Conservation (phyloP, 1,140 invertebrate species). For the Hydropsyche tenuis region DNA sequence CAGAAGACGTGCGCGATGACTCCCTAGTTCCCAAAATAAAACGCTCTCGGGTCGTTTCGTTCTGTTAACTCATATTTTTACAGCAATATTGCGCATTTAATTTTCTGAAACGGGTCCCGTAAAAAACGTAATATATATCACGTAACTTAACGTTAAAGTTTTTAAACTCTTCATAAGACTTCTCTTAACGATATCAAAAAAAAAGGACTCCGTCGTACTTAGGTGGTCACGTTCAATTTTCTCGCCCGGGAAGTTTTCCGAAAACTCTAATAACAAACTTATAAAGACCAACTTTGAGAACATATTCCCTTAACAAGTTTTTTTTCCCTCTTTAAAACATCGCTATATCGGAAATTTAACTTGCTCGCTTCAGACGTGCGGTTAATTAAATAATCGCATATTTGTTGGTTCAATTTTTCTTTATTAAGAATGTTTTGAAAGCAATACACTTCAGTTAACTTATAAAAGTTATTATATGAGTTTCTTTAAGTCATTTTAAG, state of each 20-base stretch:
- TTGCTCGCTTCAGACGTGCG: too few species aligned
- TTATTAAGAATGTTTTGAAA: too few species aligned
- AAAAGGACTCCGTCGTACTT: not conserved
- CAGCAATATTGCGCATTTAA: constrained; percentile 1
- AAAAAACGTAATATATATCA: too few species aligned
- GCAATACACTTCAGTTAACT: too few species aligned
- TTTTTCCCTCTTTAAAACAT: not conserved
- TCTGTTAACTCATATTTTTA: not conserved
- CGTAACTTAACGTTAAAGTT: too few species aligned
- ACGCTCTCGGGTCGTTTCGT: not conserved
- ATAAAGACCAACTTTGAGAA: not conserved
- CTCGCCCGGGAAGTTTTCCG: not conserved
- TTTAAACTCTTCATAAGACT: too few species aligned
- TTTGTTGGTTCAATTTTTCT: too few species aligned
- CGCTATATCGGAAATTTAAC: too few species aligned
- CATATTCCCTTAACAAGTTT: constrained; percentile 11
- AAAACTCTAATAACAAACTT: constrained; percentile 16
- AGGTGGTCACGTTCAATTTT: constrained; percentile 10
- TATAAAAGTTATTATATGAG: too few species aligned
- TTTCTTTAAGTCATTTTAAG: too few species aligned
- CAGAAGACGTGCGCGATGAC: not conserved
- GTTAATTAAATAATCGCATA: too few species aligned
- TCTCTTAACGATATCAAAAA: too few species aligned
- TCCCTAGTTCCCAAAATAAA: not conserved
- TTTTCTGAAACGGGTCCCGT: not conserved